Evolutionary conservation across 2,888 invertebrate genomes (phyloP), one percentile per base, ranked within the genome.

Genomic region (Habrosyne pyritoides): DNA sequence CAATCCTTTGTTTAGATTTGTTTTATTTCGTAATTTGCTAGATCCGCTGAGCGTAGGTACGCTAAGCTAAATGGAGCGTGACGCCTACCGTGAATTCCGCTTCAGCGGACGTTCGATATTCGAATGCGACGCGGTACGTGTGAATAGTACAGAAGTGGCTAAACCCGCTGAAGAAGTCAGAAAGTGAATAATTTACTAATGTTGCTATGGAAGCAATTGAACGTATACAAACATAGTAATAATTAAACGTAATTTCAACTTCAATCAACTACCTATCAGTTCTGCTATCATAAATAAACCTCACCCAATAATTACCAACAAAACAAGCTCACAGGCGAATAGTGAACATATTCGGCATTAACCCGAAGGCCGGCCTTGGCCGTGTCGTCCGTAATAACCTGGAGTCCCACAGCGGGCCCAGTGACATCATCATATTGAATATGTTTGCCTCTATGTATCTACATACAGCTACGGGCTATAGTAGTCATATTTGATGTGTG

Each of bases 381-480:
- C 52, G 30, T 42, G 47, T 49, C 8, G 14, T 42, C 14, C 18
- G 42, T 42, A 42, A 42, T 42, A 42, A 42, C 42, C 6, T 51
- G 53, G 36, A 36, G 26, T 49, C 47, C 55, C 56, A 52, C 52
- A 53, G 47, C 60, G 55, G 53, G 42, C 14, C 42, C 42, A 42
- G 14, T 42, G 42, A 42, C 42, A 14, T 42, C 42, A 8, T 42
- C 42, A 8, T 18, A 18, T 42, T 42, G 18, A 14, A 14, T 14
- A 14, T 33, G 33, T 33, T 42, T 42, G 18, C n/a, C n/a, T 42
- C 7, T 12, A 14, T 0, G 33, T 42, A 18, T 18, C 18, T 8
- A 1, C 8, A 18, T 8, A 18, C 18, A 18, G 18, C 42, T 24
- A 7, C 24, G 3, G 4, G 24, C 4, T 24, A 5, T 24, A n/a